These are phyloP conservation scores for Imbricaverruca yamaguchii DNA, from an alignment of 2,888 invertebrate genomes.

Conservation along the genomic window DNA sequence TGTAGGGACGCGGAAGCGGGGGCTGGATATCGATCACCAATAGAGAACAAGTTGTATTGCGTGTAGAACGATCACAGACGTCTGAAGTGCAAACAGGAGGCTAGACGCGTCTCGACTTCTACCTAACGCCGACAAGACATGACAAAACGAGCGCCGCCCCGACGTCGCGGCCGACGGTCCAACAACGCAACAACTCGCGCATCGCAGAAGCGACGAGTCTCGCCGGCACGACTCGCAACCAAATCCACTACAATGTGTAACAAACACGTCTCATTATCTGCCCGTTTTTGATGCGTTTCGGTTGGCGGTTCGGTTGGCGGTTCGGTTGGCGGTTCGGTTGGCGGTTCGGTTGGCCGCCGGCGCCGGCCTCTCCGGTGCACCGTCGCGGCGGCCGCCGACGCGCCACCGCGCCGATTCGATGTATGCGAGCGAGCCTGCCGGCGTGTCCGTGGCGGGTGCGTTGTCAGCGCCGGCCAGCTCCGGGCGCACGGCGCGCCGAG, in stretches of 20 bases:
- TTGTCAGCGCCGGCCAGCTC: no score
- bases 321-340: background rate
- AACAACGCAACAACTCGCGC: background rate
- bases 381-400: background rate
- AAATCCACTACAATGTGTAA: background rate
- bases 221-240: background rate
- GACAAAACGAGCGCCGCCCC: background rate
- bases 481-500: no score
- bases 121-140: background rate
- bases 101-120: background rate
- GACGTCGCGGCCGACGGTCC: background rate
- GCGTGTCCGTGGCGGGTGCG: no score
- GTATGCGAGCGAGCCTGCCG: background rate
- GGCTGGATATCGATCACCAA: background rate
- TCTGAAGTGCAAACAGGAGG: background rate
- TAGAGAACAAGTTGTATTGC: background rate
- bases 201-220: background rate
- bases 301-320: background rate
- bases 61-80: slow-evolving; percentile 6
- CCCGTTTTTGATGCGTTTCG: background rate
- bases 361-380: background rate
- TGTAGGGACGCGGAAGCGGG: background rate
- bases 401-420: background rate
- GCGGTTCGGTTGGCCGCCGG: background rate
- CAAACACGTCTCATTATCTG: background rate